Conservation (phyloP, 2,797 vertebrate species). For the Setipinna tenuifilis region DNA sequence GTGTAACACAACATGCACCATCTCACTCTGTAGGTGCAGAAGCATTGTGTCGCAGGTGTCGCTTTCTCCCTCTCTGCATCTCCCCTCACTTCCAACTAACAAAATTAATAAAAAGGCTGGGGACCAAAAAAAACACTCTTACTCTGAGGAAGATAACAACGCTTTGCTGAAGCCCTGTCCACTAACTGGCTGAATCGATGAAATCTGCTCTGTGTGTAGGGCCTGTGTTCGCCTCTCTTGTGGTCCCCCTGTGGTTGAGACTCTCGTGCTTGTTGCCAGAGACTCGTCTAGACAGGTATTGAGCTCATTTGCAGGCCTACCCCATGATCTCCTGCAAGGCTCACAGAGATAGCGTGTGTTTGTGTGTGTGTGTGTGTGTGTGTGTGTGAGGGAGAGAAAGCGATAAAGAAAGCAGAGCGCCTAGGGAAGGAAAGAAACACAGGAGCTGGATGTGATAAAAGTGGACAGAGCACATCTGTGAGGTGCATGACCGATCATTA, state of each 20-base stretch:
- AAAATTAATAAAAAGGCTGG: neutral
- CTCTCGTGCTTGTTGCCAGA: slow-evolving; percentile 47
- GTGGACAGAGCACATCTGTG: neutral
- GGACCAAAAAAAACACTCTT: neutral
- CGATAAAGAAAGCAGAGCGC: neutral
- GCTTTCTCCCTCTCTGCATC: neutral
- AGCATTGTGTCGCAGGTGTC: no score
- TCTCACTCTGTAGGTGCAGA: no score
- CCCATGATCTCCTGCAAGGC: slow-evolving; percentile 34
- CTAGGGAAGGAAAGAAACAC: neutral
- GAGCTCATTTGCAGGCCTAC: slow-evolving; percentile 34
- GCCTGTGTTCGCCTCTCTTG: neutral
- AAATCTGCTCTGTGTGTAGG: neutral
- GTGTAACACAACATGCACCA: neutral
- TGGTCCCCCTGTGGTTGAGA: neutral
- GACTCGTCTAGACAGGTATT: slow-evolving; percentile 47
- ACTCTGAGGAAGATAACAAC: neutral
- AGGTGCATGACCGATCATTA: slow-evolving; percentile 1
- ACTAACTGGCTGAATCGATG: slow-evolving; percentile 17
- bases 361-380: neutral
- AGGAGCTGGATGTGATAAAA: neutral
- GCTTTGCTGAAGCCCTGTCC: neutral
- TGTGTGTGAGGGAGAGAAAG: neutral
- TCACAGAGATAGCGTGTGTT: neutral
- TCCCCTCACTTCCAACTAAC: neutral